phyloP scores from a whole-genome alignment of 2,113 vertebrate species.

The Pollachius pollachius region DNA sequence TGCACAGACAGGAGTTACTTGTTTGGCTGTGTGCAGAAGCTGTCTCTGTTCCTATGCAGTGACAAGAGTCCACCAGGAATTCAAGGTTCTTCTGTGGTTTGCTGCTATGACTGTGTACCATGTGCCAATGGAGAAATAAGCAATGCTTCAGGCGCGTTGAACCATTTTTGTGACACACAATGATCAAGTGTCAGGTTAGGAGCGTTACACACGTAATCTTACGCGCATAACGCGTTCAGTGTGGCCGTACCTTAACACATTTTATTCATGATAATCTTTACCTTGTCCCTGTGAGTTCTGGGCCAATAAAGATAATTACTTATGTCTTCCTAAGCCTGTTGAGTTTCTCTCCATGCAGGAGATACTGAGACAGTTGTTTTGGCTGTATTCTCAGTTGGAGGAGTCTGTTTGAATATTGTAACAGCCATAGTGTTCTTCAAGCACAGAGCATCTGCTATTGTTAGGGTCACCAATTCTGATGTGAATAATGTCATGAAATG shows the following conservation, averaged over 20 bases:
- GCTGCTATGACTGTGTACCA: slow-evolving; percentile 64
- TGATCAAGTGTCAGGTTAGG: no score
- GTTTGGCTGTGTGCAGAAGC: slow-evolving; percentile 23
- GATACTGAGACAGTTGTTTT: no score
- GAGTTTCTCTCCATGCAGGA: no score
- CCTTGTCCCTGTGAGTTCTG: slow-evolving; percentile 25
- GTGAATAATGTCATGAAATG: slow-evolving; percentile 56
- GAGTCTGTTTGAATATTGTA: no score
- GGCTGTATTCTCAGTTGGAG: no score
- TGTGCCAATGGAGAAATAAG: slow-evolving; percentile 74
- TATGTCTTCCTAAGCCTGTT: background rate
- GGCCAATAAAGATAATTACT: no score
- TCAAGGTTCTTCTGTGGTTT: slow-evolving; percentile 60
- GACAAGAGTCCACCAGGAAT: slow-evolving; percentile 60
- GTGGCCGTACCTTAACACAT: background rate
- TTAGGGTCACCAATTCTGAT: slow-evolving; percentile 69
- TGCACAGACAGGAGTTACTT: slow-evolving; percentile 31
- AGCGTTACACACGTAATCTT: slow-evolving; percentile 20
- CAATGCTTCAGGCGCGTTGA: slow-evolving; percentile 50
- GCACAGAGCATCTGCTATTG: background rate
- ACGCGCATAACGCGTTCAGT: no score
- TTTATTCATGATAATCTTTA: slow-evolving; percentile 12
- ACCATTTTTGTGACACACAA: no score
- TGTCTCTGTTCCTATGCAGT: slow-evolving; percentile 64
- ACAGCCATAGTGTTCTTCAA: slow-evolving; percentile 25